These are phyloP conservation scores for Mylabris sibirica DNA, from an alignment of 2,888 invertebrate species.

Conservation along the genomic window DNA sequence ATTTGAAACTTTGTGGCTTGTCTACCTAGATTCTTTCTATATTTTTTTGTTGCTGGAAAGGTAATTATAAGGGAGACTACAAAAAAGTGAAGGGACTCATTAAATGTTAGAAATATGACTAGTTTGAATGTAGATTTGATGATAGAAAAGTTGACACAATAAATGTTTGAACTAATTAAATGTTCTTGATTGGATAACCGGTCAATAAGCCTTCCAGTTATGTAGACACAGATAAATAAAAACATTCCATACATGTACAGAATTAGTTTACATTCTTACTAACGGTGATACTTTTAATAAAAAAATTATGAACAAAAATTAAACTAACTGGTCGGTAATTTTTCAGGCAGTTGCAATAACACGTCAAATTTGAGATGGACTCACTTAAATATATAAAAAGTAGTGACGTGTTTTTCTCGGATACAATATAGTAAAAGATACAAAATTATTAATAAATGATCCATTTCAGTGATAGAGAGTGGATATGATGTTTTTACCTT, in stretches of 20 bases:
- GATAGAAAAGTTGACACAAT: neutral
- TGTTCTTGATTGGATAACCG: neutral
- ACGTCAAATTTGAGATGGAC: no score
- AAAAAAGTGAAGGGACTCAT: neutral
- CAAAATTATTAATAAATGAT: no score
- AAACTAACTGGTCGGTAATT: neutral
- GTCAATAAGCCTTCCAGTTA: conserved; percentile 1
- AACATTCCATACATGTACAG: neutral
- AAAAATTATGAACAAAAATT: neutral
- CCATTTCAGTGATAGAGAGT: no score
- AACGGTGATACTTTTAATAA: neutral
- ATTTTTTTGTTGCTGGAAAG: no score
- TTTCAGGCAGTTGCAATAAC: neutral
- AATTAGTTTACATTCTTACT: neutral
- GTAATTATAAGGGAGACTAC: neutral
- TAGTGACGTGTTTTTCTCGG: no score
- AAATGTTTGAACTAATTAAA: neutral
- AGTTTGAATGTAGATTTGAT: neutral
- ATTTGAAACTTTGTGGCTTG: neutral
- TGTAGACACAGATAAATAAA: neutral
- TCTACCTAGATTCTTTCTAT: neutral
- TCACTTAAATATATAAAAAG: no score
- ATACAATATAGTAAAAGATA: no score
- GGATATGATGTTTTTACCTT: no score
- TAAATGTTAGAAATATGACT: neutral